Percentiles rank a stretch among this genome's conserved stretches.
These are phyloP conservation scores for Ommatoiulus sabulosus DNA, from an alignment of 2,888 invertebrate species.

Conservation along the genomic window DNA sequence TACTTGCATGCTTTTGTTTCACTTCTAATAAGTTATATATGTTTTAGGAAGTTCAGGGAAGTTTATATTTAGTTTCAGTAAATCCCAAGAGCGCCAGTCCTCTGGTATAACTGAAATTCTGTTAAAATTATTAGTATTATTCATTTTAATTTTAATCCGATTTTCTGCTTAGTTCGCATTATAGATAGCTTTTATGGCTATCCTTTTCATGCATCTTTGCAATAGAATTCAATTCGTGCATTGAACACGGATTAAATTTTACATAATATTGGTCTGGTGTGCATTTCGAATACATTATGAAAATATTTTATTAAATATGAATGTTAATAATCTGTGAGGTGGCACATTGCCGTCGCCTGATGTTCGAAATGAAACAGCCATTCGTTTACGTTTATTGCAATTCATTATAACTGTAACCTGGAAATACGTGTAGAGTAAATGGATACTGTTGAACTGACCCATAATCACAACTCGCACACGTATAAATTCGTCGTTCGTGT, in stretches of 20 bases:
- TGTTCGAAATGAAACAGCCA: conserved; percentile 2
- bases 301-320: neutral
- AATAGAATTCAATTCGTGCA: no score
- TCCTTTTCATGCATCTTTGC: no score
- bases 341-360: neutral
- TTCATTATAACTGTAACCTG: neutral
- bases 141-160: no score
- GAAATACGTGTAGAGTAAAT: neutral
- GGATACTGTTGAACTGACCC: neutral
- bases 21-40: neutral
- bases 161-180: no score
- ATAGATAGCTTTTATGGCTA: no score
- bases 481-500: neutral
- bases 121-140: no score
- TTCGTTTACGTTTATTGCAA: neutral
- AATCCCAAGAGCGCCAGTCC: no score
- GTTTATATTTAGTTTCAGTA: no score
- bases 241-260: neutral
- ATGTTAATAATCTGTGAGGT: neutral
- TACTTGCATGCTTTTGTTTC: neutral
- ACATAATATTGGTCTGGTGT: neutral
- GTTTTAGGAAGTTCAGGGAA: no score
- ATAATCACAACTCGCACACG: neutral
- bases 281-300: neutral
- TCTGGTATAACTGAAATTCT: no score